Base-by-base conservation (phyloP, 2,888 invertebrate genomes). In the Brachycybe producta region DNA sequence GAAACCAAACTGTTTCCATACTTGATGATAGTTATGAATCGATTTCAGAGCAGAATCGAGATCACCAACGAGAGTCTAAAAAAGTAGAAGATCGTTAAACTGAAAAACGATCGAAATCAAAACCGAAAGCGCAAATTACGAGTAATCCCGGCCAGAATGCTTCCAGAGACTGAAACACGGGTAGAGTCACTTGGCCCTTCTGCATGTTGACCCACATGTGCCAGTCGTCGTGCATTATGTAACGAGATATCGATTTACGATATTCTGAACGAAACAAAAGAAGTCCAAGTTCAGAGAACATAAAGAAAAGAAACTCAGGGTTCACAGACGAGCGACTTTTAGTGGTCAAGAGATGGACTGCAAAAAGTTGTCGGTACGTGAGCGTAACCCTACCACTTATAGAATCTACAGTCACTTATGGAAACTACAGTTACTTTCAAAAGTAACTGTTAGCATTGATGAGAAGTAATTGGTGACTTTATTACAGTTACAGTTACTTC, bases 201-300 rank as follows among this genome's bases (percentile, higher is more conserved):
- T 82, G 77, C 97, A 98, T 98, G n/a, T 91, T 86, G 0, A 91
- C 97, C 97, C 97, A 98, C 60, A 97, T 78, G 65, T 94, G 92
- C 97, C 98, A 99, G 66, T 98, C 95, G 59, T 92, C 94, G 61
- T 84, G 81, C 61, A 87, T 83, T 60, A 97, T 58, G 58, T 71
- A 64, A 51, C 66, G 65, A 52, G 72, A 68, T 45, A 75, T 68
- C 0, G 69, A 59, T 15, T 59, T 58, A 28, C 65, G 63, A 59
- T 70, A 72, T 44, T 65, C 73, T 54, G 59, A 55, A 43, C 30
- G 15, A 5, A n/a, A 32, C 21, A 45, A 27, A 4, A 32, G 2
- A 23, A 30, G 32, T 30, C n/a, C 32, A 8, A 8, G 13, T 30
- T 30, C 32, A 11, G 8, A 30, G 8, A 8, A 8, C n/a, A 30